Evolutionary conservation across 1,140 invertebrate genomes (phyloP), one percentile per base, ranked within the genome.

Genomic region (Drepana arcuata): DNA sequence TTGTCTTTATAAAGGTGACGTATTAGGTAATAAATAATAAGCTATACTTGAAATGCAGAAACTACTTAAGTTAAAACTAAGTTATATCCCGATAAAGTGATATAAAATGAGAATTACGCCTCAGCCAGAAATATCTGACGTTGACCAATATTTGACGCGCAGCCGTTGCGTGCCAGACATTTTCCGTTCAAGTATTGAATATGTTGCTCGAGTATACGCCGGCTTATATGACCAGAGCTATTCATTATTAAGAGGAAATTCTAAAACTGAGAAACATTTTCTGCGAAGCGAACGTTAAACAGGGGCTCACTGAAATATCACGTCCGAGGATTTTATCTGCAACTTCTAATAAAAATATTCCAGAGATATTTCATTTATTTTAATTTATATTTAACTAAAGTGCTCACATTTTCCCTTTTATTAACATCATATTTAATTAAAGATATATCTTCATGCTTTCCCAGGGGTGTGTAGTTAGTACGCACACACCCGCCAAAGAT

Each of bases 31-130:
- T 26, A 6, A 10, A 26, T 10, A 26, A n/a, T 10, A 26, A 26
- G 6, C 2, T 10, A 2, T 26, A 26, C 24, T 5, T 6, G 24
- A 26, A 26, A 26, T 6, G 24, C 6, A 6, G 6, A 26, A 26
- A 10, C 4, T n/a, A 21, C 65, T 59, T 61, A 30, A 23, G 34
- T 30, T 36, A 18, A 36, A 36, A 35, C 16, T 30, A 25, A 29
- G n/a, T 31, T 7, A 28, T 14, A 10, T 23, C 34, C 32, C 9
- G 27, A 25, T 26, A 38, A 34, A 37, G 11, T 43, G 27, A 35
- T 34, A 39, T 52, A 43, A 56, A 60, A 63, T 71, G 65, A 68
- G 70, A 71, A 74, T 69, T 68, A 70, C 68, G 51, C 49, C 45
- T n/a, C n/a, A 46, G 48, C 59, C 57, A 62, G 54, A 57, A 65